Base-by-base conservation (phyloP, 2,797 vertebrate species). In the Cottoperca gobio region DNA sequence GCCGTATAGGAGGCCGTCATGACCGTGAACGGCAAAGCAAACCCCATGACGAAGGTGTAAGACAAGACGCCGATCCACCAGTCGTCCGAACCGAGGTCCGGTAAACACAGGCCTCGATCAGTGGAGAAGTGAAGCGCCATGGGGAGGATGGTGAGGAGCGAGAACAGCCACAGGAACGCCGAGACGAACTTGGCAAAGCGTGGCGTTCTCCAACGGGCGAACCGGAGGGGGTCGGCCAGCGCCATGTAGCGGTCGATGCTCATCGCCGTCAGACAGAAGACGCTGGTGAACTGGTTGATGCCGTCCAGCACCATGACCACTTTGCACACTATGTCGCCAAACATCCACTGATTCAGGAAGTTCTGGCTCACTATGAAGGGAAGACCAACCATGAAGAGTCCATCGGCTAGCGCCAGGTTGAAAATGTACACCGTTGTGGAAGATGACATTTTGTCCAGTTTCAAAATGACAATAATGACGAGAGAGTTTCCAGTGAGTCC, bases 271-370 rank as follows among this genome's bases (percentile, higher is more conserved):
- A 95, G 86, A 24, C 95, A 95, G 83, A 94, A 95, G 35, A 95
- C 90, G 1, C 95, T 95, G 45, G 95, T 95, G 87, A 95, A 95
- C 79, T 96, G 95, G 89, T 96, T 96, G 79, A 95, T 92, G 55
- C 95, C 95, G 1, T 95, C 95, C 28, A 96, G 85, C 19, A 95
- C 89, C 93, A 95, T 95, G 9, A 95, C 90, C 21, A 90, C 80
- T 63, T 94, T 95, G 74, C 95, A 96, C 0, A 72, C 87, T 0
- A 54, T 1, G 42, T 94, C 87, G 0, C 95, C 95, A 16, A 96
- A 95, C 21, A 92, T 69, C 95, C 95, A 96, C 4, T 40, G 49
- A 23, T 87, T 89, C 48, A 86, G 88, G 63, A 95, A 94, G 85
- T 93, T 93, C 87, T 96, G 95, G 67, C 86, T 90, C 0, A 90